Evolutionary conservation across 1,140 invertebrate genomes (phyloP).

Genomic region (Hyles euphorbiae): DNA sequence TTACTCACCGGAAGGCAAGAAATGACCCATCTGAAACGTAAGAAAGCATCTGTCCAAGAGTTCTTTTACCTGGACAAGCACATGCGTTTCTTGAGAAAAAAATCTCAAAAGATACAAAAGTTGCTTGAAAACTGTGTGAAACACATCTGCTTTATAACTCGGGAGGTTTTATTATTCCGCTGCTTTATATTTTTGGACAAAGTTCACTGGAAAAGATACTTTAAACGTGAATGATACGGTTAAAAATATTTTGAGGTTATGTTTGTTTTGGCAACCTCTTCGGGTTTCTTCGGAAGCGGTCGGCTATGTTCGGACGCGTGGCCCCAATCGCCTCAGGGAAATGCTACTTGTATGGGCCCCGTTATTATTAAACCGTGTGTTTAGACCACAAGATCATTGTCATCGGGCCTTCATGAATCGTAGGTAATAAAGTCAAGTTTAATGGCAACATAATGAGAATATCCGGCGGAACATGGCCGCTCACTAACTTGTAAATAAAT

Average conservation of each 20-base stretch:
- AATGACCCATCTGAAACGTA: slow-evolving; percentile 32
- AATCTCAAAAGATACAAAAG: slow-evolving; percentile 61
- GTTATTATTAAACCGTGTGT: slow-evolving; percentile 37
- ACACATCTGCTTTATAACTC: slow-evolving; percentile 52
- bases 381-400: slow-evolving; percentile 28
- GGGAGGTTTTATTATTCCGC: no score
- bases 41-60: slow-evolving; percentile 37
- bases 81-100: slow-evolving; percentile 59
- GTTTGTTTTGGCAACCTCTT: slow-evolving; percentile 33
- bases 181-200: no score
- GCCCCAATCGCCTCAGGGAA: slow-evolving; percentile 29
- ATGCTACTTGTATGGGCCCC: slow-evolving; percentile 20
- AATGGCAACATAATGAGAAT: slow-evolving; percentile 22
- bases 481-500: slow-evolving; percentile 19
- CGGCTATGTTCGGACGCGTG: slow-evolving; percentile 44
- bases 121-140: slow-evolving; percentile 56
- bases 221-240: slow-evolving; percentile 3
- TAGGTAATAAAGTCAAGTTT: slow-evolving; percentile 24
- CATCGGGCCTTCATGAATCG: slow-evolving; percentile 16
- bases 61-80: slow-evolving; percentile 48
- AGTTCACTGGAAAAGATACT: neutral
- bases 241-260: slow-evolving; percentile 6
- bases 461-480: slow-evolving; percentile 19
- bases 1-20: slow-evolving; percentile 24
- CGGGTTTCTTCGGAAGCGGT: slow-evolving; percentile 29